Evolutionary conservation across 2,113 vertebrate species (phyloP), one percentile per base, ranked within the genome.

Genomic region (Empidonax alnorum): DNA sequence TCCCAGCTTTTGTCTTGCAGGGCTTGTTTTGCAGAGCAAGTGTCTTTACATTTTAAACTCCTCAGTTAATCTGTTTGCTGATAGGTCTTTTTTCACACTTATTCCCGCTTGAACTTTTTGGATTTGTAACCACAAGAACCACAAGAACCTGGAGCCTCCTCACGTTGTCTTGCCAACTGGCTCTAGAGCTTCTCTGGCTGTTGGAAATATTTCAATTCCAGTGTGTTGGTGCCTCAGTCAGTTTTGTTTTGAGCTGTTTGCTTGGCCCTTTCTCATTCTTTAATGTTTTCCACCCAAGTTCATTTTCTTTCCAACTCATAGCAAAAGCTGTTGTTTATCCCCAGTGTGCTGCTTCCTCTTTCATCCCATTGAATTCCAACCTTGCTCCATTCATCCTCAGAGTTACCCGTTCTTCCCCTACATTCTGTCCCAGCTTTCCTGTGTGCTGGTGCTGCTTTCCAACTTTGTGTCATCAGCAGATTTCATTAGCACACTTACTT

Each of bases 381-480:
- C 41, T 79, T 42, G n/a, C 75, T 83, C 72, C 49, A 4, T 88
- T 90, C 12, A 3, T 79, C 90, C 68, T 61, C 79, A 9, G 1
- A 35, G 84, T 72, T 78, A 33, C 27, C 83, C 52, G 3, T 55
- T 84, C 61, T 68, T 49, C 14, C 19, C 53, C 44, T 23, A 2
- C 4, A 0, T 37, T 46, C 84, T 84, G 33, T 87, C 93, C 93
- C 86, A 93, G 83, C 61, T 92, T 75, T 87, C 80, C 65, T 81
- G 83, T 47, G 61, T 63, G 66, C 65, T 63, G 68, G 0, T 77
- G 69, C 47, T 75, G 77, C 89, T 84, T 72, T 97, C 87, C 84
- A 95, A 1, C 77, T 91, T 91, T 42, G 84, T 96, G 96, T 95
- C 95, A 89, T 79, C 93, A 82, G 84, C 73, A 91, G 6, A 31